Percentiles rank a stretch among this genome's conserved stretches.
These are phyloP conservation scores for Melipona beecheii DNA, from an alignment of 2,888 invertebrate genomes.

Conservation along the genomic window DNA sequence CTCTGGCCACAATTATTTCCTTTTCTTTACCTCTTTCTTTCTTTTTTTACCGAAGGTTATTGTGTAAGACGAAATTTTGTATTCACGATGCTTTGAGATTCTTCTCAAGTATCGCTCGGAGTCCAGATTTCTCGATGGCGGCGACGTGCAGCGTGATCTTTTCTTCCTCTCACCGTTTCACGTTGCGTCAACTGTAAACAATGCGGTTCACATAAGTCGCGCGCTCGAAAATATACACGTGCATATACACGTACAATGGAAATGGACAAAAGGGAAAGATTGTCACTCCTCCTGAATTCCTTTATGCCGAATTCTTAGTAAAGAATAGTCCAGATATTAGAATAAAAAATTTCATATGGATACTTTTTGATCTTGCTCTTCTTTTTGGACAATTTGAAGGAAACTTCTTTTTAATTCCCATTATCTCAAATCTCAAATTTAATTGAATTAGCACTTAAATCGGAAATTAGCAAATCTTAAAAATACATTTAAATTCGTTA, in stretches of 20 bases:
- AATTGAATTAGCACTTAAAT: background rate
- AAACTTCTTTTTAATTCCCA: no score
- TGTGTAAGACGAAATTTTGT: conserved; percentile 50
- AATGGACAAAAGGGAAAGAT: background rate
- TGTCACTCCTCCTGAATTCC: background rate
- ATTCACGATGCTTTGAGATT: conserved; percentile 56
- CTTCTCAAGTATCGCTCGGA: conserved; percentile 47
- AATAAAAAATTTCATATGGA: no score
- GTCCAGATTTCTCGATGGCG: conserved; percentile 46
- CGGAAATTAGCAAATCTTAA: background rate
- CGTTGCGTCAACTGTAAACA: conserved; percentile 68
- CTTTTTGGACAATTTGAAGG: no score
- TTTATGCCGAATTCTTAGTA: no score
- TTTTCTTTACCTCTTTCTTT: background rate
- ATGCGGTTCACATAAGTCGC: conserved; percentile 43
- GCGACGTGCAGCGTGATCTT: conserved; percentile 48
- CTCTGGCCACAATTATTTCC: background rate
- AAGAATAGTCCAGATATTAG: no score
- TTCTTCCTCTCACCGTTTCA: conserved; percentile 49
- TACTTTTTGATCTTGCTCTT: no score
- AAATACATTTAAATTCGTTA: background rate
- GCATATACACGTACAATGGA: conserved; percentile 2
- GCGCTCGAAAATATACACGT: conserved; percentile 14
- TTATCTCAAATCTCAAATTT: background rate
- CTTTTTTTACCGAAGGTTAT: conserved; percentile 44